A percentile compares a stretch with the other conserved stretches of the same genome.
These are phyloP conservation scores for Cremastinae sp. DNA, from an alignment of 2,888 invertebrate species.

Conservation along the genomic window DNA sequence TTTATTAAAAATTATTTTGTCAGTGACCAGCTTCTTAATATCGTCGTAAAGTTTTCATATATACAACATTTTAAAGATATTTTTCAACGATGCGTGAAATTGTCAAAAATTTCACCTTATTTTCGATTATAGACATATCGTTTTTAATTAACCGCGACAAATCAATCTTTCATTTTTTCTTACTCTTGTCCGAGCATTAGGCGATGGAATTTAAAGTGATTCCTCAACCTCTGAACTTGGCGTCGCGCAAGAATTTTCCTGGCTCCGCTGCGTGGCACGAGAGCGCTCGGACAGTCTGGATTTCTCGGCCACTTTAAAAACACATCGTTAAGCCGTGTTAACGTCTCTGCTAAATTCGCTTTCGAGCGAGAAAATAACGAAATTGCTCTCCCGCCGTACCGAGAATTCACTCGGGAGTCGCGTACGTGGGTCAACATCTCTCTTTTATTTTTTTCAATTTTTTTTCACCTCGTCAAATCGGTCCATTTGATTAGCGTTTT, in stretches of 20 bases:
- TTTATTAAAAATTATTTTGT: too few species aligned
- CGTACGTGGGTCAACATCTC: neutral
- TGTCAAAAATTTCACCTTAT: constrained; percentile 1
- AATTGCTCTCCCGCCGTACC: constrained; percentile 32
- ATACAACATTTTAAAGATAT: too few species aligned
- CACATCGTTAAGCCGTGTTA: constrained; percentile 34
- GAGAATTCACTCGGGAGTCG: neutral
- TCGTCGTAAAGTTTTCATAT: too few species aligned
- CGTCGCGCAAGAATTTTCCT: constrained; percentile 15
- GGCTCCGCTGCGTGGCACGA: constrained; percentile 17
- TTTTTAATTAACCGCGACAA: neutral
- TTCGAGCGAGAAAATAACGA: constrained; percentile 27
- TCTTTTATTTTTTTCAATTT: neutral
- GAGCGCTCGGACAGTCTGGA: constrained; percentile 19
- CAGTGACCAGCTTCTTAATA: too few species aligned
- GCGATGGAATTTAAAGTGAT: constrained; percentile 14
- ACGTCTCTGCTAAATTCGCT: constrained; percentile 32
- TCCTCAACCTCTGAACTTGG: constrained; percentile 17
- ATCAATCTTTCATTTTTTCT: neutral
- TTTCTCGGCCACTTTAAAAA: constrained; percentile 40
- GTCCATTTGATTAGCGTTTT: too few species aligned
- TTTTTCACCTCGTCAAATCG: constrained; percentile 5
- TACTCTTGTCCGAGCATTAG: neutral
- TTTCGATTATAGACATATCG: neutral
- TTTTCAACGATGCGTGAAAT: too few species aligned